Percentiles rank a stretch among this genome's conserved stretches.
Evolutionary conservation across 2,113 vertebrate genomes (phyloP).

Genomic region (Nerophis lumbriciformis): DNA sequence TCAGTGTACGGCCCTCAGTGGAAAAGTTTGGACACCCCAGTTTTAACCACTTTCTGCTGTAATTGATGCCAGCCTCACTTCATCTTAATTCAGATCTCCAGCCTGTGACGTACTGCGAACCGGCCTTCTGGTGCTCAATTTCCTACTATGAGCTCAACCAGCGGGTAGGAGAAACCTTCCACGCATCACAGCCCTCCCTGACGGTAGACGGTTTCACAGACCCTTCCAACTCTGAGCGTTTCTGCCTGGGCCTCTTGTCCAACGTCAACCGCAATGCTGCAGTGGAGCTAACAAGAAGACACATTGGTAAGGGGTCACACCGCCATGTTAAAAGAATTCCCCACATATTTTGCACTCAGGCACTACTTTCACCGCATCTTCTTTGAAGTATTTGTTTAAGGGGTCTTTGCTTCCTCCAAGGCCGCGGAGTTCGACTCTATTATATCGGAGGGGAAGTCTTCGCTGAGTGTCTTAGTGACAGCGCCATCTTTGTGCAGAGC

Average conservation of each 20-base stretch:
- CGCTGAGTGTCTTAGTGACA: slow-evolving; percentile 97
- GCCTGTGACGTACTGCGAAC: slow-evolving; percentile 97
- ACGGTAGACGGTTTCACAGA: slow-evolving; percentile 98
- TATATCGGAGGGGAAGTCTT: slow-evolving; percentile 99
- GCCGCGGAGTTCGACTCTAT: slow-evolving; percentile 91
- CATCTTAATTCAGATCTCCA: slow-evolving; percentile 80
- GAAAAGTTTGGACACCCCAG: no score
- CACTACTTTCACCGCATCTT: not conserved
- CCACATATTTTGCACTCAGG: not conserved
- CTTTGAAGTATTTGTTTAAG: not conserved
- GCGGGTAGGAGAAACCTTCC: slow-evolving; percentile 96
- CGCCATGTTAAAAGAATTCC: not conserved
- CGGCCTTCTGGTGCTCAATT: slow-evolving; percentile 98
- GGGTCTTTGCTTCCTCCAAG: slow-evolving; percentile 58
- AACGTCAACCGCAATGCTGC: slow-evolving; percentile 95
- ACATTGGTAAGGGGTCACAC: slow-evolving; percentile 80
- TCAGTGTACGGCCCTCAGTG: no score
- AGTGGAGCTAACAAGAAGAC: slow-evolving; percentile 89
- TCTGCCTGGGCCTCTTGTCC: slow-evolving; percentile 93
- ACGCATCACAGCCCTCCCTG: slow-evolving; percentile 95
- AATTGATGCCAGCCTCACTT: slow-evolving; percentile 3
- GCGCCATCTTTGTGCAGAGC: slow-evolving; percentile 97
- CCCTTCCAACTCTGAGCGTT: slow-evolving; percentile 96
- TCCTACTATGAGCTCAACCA: slow-evolving; percentile 99
- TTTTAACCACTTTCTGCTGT: no score